Conservation (phyloP, 2,888 invertebrate species). For the Melinaea marsaeus region DNA sequence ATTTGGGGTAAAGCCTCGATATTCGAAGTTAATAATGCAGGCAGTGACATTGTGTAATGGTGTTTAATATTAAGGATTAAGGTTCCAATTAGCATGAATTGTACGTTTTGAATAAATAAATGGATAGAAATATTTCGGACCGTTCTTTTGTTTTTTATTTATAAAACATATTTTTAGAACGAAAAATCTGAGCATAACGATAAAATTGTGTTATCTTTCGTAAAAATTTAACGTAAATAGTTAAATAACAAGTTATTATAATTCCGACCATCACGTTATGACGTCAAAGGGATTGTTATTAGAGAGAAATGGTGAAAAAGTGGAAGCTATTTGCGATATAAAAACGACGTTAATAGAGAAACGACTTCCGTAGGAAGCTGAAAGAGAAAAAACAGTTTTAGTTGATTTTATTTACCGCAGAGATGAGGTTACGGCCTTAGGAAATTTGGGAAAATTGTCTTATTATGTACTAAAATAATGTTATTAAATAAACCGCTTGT, state of each 20-base stretch:
- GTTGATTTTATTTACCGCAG: constrained; percentile 48
- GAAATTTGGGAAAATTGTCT: background rate
- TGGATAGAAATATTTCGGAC: background rate
- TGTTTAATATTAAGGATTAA: background rate
- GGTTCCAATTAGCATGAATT: background rate
- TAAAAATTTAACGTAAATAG: background rate
- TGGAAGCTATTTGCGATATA: constrained; percentile 25
- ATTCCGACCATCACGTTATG: constrained; percentile 4
- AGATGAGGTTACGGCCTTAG: constrained; percentile 38
- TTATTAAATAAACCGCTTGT: too few species aligned
- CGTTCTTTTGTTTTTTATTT: background rate
- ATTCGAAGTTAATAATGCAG: constrained; percentile 7
- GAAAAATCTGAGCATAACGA: background rate
- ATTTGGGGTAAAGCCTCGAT: constrained; percentile 33
- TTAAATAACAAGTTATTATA: constrained; percentile 5
- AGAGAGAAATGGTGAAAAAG: constrained; percentile 17
- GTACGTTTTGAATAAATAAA: background rate
- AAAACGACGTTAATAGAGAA: constrained; percentile 36
- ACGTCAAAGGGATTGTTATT: constrained; percentile 13
- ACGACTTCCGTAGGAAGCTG: constrained; percentile 26
- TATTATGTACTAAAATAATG: too few species aligned
- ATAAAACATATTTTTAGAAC: background rate
- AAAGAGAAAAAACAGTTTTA: constrained; percentile 32
- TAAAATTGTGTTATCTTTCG: background rate
- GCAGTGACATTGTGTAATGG: background rate